These are phyloP conservation scores for Heliconius himera DNA, from an alignment of 1,140 invertebrate genomes.

Conservation along the genomic window DNA sequence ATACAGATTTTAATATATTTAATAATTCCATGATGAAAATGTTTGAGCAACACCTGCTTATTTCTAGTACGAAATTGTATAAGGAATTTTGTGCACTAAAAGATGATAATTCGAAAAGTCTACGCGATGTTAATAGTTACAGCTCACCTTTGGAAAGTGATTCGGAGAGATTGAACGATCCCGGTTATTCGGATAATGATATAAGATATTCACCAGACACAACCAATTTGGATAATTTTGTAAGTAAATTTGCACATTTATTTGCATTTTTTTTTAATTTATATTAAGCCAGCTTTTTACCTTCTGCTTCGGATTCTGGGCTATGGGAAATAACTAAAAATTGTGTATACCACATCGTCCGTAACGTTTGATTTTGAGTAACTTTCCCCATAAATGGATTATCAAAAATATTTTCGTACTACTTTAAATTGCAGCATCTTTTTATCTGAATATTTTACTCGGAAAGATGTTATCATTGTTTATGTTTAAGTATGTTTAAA, in stretches of 20 bases:
- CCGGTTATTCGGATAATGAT: slow-evolving; percentile 33
- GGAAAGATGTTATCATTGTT: too few relatives aligned
- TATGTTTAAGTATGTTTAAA: too few relatives aligned
- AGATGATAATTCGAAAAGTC: slow-evolving; percentile 1
- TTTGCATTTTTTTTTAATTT: background rate
- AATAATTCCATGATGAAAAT: slow-evolving; percentile 47
- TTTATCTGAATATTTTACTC: too few relatives aligned
- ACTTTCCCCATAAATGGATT: too few relatives aligned
- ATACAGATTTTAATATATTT: slow-evolving; percentile 55
- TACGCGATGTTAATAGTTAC: background rate
- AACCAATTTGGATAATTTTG: slow-evolving; percentile 56
- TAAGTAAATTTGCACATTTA: slow-evolving; percentile 40
- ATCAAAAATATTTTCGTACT: too few relatives aligned
- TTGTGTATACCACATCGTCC: too few relatives aligned
- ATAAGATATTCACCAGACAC: slow-evolving; percentile 62
- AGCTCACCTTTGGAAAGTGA: background rate
- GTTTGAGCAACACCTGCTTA: slow-evolving; percentile 52
- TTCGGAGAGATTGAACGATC: background rate
- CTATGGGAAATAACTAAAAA: too few relatives aligned
- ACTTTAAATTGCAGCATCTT: too few relatives aligned
- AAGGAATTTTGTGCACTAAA: slow-evolving; percentile 46
- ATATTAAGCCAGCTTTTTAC: too few relatives aligned
- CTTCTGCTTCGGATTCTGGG: too few relatives aligned
- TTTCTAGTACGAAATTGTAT: slow-evolving; percentile 42
- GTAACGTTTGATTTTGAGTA: too few relatives aligned